Evolutionary conservation across 2,888 invertebrate species (phyloP).

Genomic region (Campaea margaritaria): DNA sequence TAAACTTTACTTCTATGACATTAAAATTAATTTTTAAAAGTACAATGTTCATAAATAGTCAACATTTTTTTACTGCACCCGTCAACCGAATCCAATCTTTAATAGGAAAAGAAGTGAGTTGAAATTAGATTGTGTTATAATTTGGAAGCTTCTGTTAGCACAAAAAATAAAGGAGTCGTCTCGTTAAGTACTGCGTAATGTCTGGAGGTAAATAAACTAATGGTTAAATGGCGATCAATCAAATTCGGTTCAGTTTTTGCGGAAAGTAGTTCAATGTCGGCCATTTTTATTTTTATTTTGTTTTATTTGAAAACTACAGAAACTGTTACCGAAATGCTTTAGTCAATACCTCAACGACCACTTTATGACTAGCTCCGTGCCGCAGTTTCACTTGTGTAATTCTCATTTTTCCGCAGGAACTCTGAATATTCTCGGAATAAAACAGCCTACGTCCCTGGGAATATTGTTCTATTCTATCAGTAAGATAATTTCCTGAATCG

Average conservation of each 20-base stretch:
- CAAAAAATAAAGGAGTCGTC: slow-evolving; percentile 19
- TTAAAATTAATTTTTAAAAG: not conserved
- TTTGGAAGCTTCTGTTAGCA: slow-evolving; percentile 20
- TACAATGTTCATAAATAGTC: not conserved
- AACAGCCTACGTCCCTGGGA: too few relatives aligned
- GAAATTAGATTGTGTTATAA: slow-evolving; percentile 21
- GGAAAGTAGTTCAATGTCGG: slow-evolving; percentile 21
- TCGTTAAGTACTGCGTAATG: slow-evolving; percentile 23
- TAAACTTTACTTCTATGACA: not conserved
- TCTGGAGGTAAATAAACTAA: slow-evolving; percentile 28
- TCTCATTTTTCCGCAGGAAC: too few relatives aligned
- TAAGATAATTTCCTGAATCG: too few relatives aligned
- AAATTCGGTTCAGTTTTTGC: slow-evolving; percentile 19
- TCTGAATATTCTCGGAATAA: too few relatives aligned
- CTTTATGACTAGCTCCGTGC: not conserved
- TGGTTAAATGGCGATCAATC: slow-evolving; percentile 18
- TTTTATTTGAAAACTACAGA: too few relatives aligned
- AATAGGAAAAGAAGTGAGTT: not conserved
- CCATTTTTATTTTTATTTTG: not conserved
- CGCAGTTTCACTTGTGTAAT: too few relatives aligned
- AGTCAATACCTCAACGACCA: too few relatives aligned
- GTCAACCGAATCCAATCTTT: slow-evolving; percentile 5
- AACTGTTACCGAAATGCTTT: too few relatives aligned
- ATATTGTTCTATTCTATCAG: too few relatives aligned
- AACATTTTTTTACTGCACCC: not conserved